These are phyloP conservation scores for Pollenia angustigena DNA, from an alignment of 2,888 invertebrate species.

Conservation along the genomic window DNA sequence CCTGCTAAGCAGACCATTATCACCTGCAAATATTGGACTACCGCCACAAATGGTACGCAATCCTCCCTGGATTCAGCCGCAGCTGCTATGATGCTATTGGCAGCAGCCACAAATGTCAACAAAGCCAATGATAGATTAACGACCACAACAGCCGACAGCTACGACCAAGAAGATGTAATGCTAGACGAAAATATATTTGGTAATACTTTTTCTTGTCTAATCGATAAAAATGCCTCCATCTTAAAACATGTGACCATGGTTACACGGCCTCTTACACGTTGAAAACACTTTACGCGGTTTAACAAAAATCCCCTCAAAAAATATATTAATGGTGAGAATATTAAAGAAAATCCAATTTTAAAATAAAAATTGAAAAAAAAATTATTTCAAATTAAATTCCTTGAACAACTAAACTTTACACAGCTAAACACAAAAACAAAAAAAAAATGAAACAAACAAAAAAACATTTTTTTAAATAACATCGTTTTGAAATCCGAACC, in stretches of 20 bases:
- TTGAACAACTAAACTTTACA: conserved; percentile 19
- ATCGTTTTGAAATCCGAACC: background rate
- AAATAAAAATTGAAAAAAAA: conserved; percentile 30
- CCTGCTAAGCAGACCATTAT: conserved; percentile 78
- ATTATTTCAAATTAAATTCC: conserved; percentile 11
- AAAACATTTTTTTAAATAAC: conserved; percentile 18
- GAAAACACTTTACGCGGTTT: conserved; percentile 63
- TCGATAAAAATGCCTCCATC: conserved; percentile 80
- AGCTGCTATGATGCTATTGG: conserved; percentile 71
- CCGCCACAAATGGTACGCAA: conserved; percentile 71
- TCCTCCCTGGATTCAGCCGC: conserved; percentile 75
- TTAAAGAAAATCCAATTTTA: conserved; percentile 40
- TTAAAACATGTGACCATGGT: conserved; percentile 80
- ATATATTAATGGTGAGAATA: conserved; percentile 58
- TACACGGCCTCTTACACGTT: conserved; percentile 80
- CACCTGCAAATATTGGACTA: conserved; percentile 81
- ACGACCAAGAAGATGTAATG: conserved; percentile 56
- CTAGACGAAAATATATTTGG: conserved; percentile 66
- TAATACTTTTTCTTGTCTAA: conserved; percentile 76
- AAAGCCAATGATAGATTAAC: conserved; percentile 58
- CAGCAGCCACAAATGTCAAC: conserved; percentile 65
- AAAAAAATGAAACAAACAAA: conserved; percentile 26
- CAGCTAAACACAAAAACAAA: conserved; percentile 27
- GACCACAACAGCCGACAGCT: conserved; percentile 18
- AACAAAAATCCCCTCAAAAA: conserved; percentile 1